Base-by-base conservation (phyloP, 2,888 invertebrate genomes). In the Acanthosepion esculentum region DNA sequence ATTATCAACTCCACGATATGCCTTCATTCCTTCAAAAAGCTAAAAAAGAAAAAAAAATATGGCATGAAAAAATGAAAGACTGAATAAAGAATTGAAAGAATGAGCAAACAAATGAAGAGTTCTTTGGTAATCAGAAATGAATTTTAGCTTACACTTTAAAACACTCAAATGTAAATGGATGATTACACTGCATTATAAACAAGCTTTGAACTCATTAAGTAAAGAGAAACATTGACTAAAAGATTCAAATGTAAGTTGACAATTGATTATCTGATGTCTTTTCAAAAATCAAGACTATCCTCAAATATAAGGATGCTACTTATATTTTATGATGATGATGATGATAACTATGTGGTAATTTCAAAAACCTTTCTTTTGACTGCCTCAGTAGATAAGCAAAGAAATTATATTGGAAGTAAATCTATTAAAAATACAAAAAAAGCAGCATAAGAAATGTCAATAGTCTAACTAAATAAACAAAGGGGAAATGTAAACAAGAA, bases 21-120 rank as follows among this genome's bases (percentile, higher is more conserved):
- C 99, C 98, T 99, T 99, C 98, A 99, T 98, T 94, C 99, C 99
- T 98, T 99, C 99, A 97, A 99, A 99, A 95, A 99, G 98, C 99
- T 99, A 98, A 94, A 95, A 50, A 50, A 93, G 0, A 50, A 94
- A 94, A 78, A 29, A 93, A n/a, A 29, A 92, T 18, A 53, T n/a
- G 91, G 20, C 18, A 12, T 50, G 50, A 50, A 50, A 41, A 41
- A 41, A 41, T 41, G 41, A 41, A 41, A 41, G 41, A 41, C 41
- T 41, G 41, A 41, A 41, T 41, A 23, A 92, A 48, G 23, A 64
- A 64, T 64, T 78, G 26, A 78, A 50, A 53, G 12, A 78, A 78
- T n/a, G 78, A 78, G 33, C n/a, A 12, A 78, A 78, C 1, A n/a
- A n/a, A 78, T 0, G 59, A 59, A 59, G 1, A 20, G 20, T 59